These are phyloP conservation scores for Zhuqinia jingwanae DNA, from an alignment of 2,888 invertebrate genomes.

Conservation along the genomic window DNA sequence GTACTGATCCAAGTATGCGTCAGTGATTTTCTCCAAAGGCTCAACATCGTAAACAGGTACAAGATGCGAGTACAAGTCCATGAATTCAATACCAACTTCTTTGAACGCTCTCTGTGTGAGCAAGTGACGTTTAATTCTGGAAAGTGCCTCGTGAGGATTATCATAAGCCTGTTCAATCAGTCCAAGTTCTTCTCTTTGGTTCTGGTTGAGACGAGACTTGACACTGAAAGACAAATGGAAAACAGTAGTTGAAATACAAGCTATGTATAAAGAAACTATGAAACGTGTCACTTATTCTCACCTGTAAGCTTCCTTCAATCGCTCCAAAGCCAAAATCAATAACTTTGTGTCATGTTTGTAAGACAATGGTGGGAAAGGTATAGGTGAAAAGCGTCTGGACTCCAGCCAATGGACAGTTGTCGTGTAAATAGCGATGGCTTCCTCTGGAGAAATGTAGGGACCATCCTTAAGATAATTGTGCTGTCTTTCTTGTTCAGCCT, in stretches of 20 bases:
- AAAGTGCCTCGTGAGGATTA: slow-evolving; percentile 99
- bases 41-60: slow-evolving; percentile 99
- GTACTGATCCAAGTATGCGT: slow-evolving; percentile 99
- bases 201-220: slow-evolving; percentile 98
- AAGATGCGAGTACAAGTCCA: slow-evolving; percentile 99
- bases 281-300: slow-evolving; percentile 80
- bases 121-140: slow-evolving; percentile 99
- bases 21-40: slow-evolving; percentile 99
- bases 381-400: slow-evolving; percentile 98
- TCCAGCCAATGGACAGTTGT: slow-evolving; percentile 99
- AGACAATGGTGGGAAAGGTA: slow-evolving; percentile 99
- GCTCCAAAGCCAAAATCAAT: slow-evolving; percentile 96
- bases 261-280: not conserved
- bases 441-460: slow-evolving; percentile 99
- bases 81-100: slow-evolving; percentile 99
- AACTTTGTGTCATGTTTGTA: slow-evolving; percentile 99
- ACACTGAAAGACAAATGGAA: slow-evolving; percentile 85
- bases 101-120: slow-evolving; percentile 99
- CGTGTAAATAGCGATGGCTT: slow-evolving; percentile 99
- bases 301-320: slow-evolving; percentile 97
- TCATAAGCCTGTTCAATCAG: slow-evolving; percentile 99
- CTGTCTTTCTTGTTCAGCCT: slow-evolving; percentile 98
- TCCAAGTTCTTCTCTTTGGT: slow-evolving; percentile 98
- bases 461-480: slow-evolving; percentile 99
- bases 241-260: slow-evolving; percentile 43